Percentiles rank a stretch among this genome's conserved stretches.
These are phyloP conservation scores for Parascotia fuliginaria DNA, from an alignment of 2,888 invertebrate genomes.

Conservation along the genomic window DNA sequence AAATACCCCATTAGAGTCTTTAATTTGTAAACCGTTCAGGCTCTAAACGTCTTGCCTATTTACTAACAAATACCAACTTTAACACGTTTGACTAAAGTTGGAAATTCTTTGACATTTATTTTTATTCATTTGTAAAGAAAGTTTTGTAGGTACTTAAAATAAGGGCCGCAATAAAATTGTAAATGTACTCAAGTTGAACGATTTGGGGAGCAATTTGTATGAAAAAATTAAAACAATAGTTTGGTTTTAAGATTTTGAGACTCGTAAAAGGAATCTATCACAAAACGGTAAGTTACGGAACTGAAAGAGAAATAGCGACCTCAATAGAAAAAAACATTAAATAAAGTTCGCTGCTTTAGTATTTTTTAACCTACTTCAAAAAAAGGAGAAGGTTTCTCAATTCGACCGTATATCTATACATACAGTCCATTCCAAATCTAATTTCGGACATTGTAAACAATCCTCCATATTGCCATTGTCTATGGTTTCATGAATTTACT, in stretches of 20 bases:
- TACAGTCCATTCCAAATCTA: too few relatives aligned
- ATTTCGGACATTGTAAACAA: too few relatives aligned
- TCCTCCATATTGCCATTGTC: too few relatives aligned
- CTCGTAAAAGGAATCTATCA: neutral
- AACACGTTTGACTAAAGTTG: rapidly evolving
- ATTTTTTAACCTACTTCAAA: too few relatives aligned
- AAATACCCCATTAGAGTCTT: conserved; percentile 64
- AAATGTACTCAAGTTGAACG: conserved; percentile 32
- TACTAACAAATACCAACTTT: conserved; percentile 4
- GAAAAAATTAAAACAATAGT: conserved; percentile 33
- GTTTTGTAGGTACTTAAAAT: conserved; percentile 41
- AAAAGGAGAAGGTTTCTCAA: too few relatives aligned
- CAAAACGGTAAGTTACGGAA: too few relatives aligned
- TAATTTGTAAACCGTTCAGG: conserved; percentile 57
- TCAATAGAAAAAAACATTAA: too few relatives aligned
- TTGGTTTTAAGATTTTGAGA: conserved; percentile 3
- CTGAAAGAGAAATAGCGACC: too few relatives aligned
- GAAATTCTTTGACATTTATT: neutral
- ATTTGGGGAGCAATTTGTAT: conserved; percentile 35
- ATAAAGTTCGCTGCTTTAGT: too few relatives aligned
- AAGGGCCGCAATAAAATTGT: conserved; percentile 45
- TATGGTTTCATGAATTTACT: too few relatives aligned
- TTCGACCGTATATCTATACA: too few relatives aligned
- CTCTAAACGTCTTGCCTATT: conserved; percentile 30
- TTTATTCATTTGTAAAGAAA: conserved; percentile 22